phyloP scores from a whole-genome alignment of 92 coral and sea anemone genomes.

The Muricea muricata region DNA sequence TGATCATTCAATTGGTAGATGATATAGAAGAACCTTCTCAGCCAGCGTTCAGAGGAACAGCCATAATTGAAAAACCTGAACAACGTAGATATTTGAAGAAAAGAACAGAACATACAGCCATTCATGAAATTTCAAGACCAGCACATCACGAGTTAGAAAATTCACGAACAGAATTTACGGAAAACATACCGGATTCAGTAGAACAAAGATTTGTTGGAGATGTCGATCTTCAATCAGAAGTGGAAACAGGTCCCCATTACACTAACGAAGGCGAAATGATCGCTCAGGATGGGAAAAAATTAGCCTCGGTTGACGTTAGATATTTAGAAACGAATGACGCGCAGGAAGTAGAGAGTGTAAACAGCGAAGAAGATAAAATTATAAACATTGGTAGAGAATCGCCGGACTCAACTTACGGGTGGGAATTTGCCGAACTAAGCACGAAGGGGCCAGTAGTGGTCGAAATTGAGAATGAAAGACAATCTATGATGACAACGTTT shows the following conservation, averaged over 20 bases:
- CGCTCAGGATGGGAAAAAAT: neutral
- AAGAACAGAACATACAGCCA: neutral
- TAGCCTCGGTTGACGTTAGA: too few relatives aligned
- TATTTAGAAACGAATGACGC: too few relatives aligned
- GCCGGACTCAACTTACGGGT: too few relatives aligned
- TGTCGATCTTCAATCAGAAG: neutral
- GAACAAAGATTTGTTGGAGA: neutral
- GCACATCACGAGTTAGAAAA: neutral
- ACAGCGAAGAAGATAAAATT: neutral
- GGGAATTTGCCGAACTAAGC: too few relatives aligned
- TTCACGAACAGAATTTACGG: neutral
- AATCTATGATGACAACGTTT: too few relatives aligned
- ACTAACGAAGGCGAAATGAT: neutral
- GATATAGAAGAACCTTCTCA: neutral
- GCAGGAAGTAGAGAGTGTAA: neutral
- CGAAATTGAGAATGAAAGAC: too few relatives aligned
- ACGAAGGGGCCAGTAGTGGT: too few relatives aligned
- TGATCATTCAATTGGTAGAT: neutral
- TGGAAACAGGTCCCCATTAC: neutral
- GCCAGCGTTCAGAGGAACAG: neutral
- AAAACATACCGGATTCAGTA: neutral
- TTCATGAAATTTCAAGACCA: neutral
- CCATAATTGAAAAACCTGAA: neutral
- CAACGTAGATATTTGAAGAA: neutral
- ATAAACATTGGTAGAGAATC: too few relatives aligned